phyloP scores from a whole-genome alignment of 1,140 invertebrate genomes.

The Drosophila sturtevanti region DNA sequence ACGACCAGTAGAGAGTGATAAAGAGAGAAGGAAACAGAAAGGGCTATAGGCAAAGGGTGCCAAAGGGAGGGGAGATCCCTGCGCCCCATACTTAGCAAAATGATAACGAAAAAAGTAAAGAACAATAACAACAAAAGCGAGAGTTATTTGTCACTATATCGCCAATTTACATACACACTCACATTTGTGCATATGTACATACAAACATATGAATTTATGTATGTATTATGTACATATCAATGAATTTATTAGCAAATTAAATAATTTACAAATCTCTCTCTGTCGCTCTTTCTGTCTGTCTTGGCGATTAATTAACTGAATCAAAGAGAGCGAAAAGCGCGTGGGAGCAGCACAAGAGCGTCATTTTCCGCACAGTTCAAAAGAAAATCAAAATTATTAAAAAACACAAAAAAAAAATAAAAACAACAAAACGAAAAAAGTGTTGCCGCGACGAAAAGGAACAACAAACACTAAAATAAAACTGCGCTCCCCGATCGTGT shows the following conservation, averaged over 20 bases:
- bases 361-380: conserved; percentile 35
- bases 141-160: conserved; percentile 47
- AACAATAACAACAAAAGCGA: conserved; percentile 60
- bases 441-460: conserved; percentile 55
- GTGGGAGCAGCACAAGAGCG: conserved; percentile 49
- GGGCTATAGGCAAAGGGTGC: conserved; percentile 30
- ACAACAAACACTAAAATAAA: conserved; percentile 70
- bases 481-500: conserved; percentile 24
- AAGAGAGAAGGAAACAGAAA: conserved; percentile 41
- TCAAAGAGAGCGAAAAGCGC: conserved; percentile 24
- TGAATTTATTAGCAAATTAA: conserved; percentile 10
- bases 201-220: too few species aligned
- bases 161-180: conserved; percentile 1
- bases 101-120: conserved; percentile 68
- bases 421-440: conserved; percentile 69
- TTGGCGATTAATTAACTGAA: background rate
- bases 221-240: background rate
- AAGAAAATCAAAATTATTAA: conserved; percentile 68
- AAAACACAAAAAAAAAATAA: background rate
- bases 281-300: background rate
- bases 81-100: conserved; percentile 33
- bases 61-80: conserved; percentile 1
- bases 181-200: background rate
- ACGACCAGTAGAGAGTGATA: conserved; percentile 13
- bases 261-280: conserved; percentile 29